phyloP scores from a whole-genome alignment of 2,797 vertebrate genomes.

The Clarias pachynema region DNA sequence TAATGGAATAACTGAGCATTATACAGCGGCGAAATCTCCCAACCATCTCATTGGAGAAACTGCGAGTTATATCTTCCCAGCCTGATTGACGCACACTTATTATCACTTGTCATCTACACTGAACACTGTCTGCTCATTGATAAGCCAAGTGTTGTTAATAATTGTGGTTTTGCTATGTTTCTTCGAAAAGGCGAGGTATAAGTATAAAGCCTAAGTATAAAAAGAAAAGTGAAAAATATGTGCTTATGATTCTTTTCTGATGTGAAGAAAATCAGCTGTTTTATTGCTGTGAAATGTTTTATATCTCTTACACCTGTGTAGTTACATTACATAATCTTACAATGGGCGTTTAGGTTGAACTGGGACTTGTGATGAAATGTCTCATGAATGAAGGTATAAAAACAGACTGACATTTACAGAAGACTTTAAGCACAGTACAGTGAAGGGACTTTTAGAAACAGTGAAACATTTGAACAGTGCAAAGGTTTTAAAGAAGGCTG shows the following conservation, averaged over 20 bases:
- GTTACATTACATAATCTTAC: neutral
- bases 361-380: no score
- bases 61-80: conserved; percentile 11
- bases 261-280: no score
- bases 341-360: no score
- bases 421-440: no score
- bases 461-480: no score
- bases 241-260: neutral
- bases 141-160: neutral
- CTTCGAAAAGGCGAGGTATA: neutral
- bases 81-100: conserved; percentile 6
- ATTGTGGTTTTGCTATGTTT: neutral
- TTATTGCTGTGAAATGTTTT: neutral
- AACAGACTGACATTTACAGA: no score
- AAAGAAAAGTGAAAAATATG: neutral
- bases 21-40: conserved; percentile 24
- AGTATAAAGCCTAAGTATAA: neutral
- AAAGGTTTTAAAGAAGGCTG: no score
- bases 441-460: no score
- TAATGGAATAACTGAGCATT: conserved; percentile 36
- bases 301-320: neutral
- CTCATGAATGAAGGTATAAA: no score
- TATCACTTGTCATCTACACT: neutral
- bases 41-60: neutral
- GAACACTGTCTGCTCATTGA: neutral